Conservation (phyloP, 2,888 invertebrate species). For the Nasonia oneida region DNA sequence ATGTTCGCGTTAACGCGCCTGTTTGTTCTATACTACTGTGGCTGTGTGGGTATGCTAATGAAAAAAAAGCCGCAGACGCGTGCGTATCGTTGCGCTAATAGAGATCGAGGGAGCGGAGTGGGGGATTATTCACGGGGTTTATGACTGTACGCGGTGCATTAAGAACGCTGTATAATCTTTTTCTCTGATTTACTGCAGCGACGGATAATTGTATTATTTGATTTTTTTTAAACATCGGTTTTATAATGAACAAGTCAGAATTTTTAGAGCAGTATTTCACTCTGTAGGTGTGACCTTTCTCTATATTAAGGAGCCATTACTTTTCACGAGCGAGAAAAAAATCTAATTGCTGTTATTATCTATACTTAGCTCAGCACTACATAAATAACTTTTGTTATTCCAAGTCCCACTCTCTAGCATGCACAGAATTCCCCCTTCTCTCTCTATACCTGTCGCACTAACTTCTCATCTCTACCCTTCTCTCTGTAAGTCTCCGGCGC, state of each 20-base stretch:
- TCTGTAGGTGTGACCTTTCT: not conserved
- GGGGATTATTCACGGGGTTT: not conserved
- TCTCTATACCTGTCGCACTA: conserved; percentile 46
- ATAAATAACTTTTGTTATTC: conserved; percentile 45
- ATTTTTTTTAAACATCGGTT: not conserved
- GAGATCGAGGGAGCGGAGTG: conserved; percentile 64
- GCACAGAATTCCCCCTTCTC: not conserved
- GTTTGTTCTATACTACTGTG: conserved; percentile 42
- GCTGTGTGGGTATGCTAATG: conserved; percentile 26
- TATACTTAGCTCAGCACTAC: not conserved
- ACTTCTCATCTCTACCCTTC: conserved; percentile 11
- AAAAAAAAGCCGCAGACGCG: conserved; percentile 67
- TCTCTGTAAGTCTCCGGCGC: conserved; percentile 47
- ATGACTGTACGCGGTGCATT: not conserved
- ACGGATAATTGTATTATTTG: not conserved
- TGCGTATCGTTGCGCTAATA: conserved; percentile 68
- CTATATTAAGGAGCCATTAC: not conserved
- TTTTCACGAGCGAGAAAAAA: not conserved
- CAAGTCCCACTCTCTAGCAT: not conserved
- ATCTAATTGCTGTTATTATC: conserved; percentile 34
- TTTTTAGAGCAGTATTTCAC: not conserved
- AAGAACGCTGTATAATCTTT: not conserved
- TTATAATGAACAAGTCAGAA: not conserved
- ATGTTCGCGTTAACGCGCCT: conserved; percentile 62
- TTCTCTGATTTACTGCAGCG: not conserved